Evolutionary conservation across 53 echinoderm and acorn worm species (phyloP), one percentile per base, ranked within the genome.

Genomic region (Apostichopus leukothele): DNA sequence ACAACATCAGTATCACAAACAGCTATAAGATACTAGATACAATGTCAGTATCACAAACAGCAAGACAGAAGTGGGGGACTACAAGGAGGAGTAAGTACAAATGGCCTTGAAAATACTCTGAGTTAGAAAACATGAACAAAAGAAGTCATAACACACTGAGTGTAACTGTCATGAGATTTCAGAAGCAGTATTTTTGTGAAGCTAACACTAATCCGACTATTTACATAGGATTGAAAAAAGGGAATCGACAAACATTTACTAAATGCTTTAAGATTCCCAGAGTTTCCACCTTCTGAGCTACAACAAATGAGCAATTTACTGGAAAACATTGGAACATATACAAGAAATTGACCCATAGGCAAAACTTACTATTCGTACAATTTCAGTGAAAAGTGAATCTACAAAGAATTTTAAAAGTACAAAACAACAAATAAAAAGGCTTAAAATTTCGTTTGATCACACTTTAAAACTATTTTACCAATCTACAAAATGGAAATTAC

Each of bases 361-460:
- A 54, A 81, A 55, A 55, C 20, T 59, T 54, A 54, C 55, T 81
- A 81, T 81, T 54, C 22, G 54, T 81, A 81, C 81, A 81, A 81
- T 81, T 81, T 81, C 81, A 81, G 81, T 59, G 81, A 55, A 80
- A 81, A 81, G 81, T 57, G 81, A 81, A 19, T 81, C 81, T 81
- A 81, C 81, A 81, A 59, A 59, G 81, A 81, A 54, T 81, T 54
- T 81, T 22, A 23, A 81, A 81, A 81, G 81, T 81, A 81, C 81
- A 81, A 81, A 81, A 81, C 55, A 81, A 81, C 22, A 5, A 81
- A 81, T 54, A 81, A 52, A 53, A 80, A 80, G 50, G 21, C 22
- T 80, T 57, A 53, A 81, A 79, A 81, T 55, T 71, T 71, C 6
- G 53, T 81, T 59, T 81, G 54, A 81, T 81, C 81, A 81, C 81